These are phyloP conservation scores for Drosophila pseudotakahashii DNA, from an alignment of 2,888 invertebrate genomes.

Conservation along the genomic window DNA sequence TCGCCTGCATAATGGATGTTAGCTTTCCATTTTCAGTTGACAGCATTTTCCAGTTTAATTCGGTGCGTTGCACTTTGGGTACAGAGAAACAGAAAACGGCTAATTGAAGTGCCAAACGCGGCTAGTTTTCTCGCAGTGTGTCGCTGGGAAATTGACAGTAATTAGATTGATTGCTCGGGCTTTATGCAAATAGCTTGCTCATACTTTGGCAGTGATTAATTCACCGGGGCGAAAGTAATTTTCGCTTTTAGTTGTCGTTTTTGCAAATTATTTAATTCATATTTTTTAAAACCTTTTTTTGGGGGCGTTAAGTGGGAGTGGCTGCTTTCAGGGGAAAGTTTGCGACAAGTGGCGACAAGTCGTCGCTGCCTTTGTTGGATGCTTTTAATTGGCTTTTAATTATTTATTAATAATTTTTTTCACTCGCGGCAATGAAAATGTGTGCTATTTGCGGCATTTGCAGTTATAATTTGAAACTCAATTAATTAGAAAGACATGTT, in stretches of 20 bases:
- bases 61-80: slow-evolving; percentile 63
- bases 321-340: slow-evolving; percentile 19
- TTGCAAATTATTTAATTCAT: slow-evolving; percentile 16
- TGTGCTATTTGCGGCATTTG: slow-evolving; percentile 35
- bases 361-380: slow-evolving; percentile 23
- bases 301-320: slow-evolving; percentile 11
- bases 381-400: slow-evolving; percentile 66
- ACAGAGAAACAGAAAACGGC: slow-evolving; percentile 4
- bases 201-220: slow-evolving; percentile 58
- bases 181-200: slow-evolving; percentile 59
- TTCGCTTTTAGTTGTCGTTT: slow-evolving; percentile 43
- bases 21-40: slow-evolving; percentile 78
- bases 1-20: slow-evolving; percentile 72
- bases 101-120: slow-evolving; percentile 59
- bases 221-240: slow-evolving; percentile 73
- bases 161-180: slow-evolving; percentile 72
- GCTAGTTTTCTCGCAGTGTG: slow-evolving; percentile 15
- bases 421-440: slow-evolving; percentile 41
- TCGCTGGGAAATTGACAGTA: slow-evolving; percentile 68
- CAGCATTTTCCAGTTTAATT: slow-evolving; percentile 54
- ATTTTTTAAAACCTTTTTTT: slow-evolving; percentile 19
- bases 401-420: slow-evolving; percentile 48
- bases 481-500: slow-evolving; percentile 48
- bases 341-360: slow-evolving; percentile 13
- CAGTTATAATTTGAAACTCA: slow-evolving; percentile 40